Conservation (phyloP, 2,888 invertebrate species). For the Linnaemya vulpina region DNA sequence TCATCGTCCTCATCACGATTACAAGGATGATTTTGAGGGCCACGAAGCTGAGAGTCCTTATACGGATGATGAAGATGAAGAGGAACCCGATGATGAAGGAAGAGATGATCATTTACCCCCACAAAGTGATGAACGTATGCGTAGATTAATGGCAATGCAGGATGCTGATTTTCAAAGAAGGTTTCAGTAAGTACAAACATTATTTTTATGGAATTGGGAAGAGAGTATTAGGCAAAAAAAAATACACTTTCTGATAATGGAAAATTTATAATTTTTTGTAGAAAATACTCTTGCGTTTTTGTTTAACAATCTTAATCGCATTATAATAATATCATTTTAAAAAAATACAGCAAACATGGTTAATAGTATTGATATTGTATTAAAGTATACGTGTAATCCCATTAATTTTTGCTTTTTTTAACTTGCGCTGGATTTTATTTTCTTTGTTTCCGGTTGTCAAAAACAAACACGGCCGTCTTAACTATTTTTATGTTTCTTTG, state of each 20-base stretch:
- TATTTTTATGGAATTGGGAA: neutral
- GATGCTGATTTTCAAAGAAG: conserved; percentile 80
- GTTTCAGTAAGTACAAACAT: conserved; percentile 79
- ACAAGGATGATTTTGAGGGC: conserved; percentile 77
- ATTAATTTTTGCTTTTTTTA: too few relatives aligned
- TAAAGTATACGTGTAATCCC: neutral
- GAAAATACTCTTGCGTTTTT: too few relatives aligned
- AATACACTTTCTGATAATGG: too few relatives aligned
- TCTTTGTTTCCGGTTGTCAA: neutral
- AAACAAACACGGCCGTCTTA: neutral
- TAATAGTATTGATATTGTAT: too few relatives aligned
- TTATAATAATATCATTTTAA: too few relatives aligned
- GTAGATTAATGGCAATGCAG: conserved; percentile 80
- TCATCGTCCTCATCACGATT: conserved; percentile 57
- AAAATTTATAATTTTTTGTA: too few relatives aligned
- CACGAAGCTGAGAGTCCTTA: conserved; percentile 76
- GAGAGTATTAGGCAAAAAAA: too few relatives aligned
- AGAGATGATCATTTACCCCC: conserved; percentile 77
- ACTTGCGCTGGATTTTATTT: neutral
- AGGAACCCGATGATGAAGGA: conserved; percentile 77
- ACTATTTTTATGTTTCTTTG: neutral
- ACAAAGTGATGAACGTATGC: conserved; percentile 81
- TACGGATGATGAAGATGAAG: conserved; percentile 75
- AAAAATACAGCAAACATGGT: too few relatives aligned
- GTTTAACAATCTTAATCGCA: too few relatives aligned